phyloP scores from a whole-genome alignment of 2,888 invertebrate genomes.

The Drosophila putrida region DNA sequence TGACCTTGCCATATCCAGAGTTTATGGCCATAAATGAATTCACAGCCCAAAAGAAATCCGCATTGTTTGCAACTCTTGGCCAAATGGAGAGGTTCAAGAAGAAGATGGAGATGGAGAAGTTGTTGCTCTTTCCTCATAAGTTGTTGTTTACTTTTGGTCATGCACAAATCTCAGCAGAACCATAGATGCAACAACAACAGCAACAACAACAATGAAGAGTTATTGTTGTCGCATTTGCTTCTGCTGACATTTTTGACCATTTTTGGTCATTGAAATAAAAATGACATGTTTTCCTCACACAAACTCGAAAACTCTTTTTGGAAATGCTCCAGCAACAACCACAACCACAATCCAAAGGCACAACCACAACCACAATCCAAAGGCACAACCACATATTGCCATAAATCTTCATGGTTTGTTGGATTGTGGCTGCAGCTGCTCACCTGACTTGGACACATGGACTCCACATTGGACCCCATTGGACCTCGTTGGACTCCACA shows the following conservation, averaged over 20 bases:
- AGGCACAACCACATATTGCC: slow-evolving; percentile 51
- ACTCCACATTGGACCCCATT: slow-evolving; percentile 13
- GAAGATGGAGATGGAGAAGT: too few species aligned
- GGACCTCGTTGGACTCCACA: slow-evolving; percentile 7
- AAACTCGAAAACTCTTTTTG: slow-evolving; percentile 75
- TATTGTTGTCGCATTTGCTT: slow-evolving; percentile 55
- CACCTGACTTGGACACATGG: slow-evolving; percentile 57
- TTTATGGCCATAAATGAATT: slow-evolving; percentile 11
- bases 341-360: slow-evolving; percentile 11
- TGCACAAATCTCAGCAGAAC: slow-evolving; percentile 67
- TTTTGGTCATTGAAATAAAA: slow-evolving; percentile 80
- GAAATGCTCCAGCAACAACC: slow-evolving; percentile 49
- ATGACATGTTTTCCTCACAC: slow-evolving; percentile 82
- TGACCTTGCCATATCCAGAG: slow-evolving; percentile 52
- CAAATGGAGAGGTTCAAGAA: slow-evolving; percentile 17
- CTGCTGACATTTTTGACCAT: slow-evolving; percentile 67
- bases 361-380: neutral
- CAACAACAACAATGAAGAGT: slow-evolving; percentile 37
- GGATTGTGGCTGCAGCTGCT: slow-evolving; percentile 41
- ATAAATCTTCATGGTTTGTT: slow-evolving; percentile 67
- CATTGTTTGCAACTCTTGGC: slow-evolving; percentile 36
- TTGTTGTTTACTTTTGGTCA: slow-evolving; percentile 58
- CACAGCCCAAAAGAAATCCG: slow-evolving; percentile 42
- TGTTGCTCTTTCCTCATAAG: slow-evolving; percentile 10
- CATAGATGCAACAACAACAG: slow-evolving; percentile 42